phyloP scores from a whole-genome alignment of 2,888 invertebrate species.

The Acleris cristana region DNA sequence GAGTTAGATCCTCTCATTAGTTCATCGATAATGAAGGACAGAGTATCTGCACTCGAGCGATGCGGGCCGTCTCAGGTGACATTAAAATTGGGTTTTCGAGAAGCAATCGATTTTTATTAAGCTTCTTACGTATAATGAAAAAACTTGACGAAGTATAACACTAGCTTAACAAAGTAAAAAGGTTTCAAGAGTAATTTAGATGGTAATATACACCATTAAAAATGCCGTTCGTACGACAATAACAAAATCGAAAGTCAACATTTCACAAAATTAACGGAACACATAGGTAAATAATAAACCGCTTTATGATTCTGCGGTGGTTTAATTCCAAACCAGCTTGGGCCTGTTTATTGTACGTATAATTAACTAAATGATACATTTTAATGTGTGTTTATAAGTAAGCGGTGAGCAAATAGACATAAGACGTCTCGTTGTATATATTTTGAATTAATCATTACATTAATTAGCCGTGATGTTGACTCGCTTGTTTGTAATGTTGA shows the following conservation, averaged over 20 bases:
- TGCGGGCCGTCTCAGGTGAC: constrained; percentile 5
- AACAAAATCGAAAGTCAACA: too few relatives aligned
- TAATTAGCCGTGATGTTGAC: constrained; percentile 78
- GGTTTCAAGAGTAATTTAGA: too few relatives aligned
- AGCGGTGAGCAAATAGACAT: constrained; percentile 59
- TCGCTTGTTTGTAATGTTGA: constrained; percentile 70
- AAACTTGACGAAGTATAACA: too few relatives aligned
- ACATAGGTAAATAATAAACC: neutral
- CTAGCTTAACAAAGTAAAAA: too few relatives aligned
- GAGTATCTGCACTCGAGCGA: constrained; percentile 14
- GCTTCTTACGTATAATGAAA: too few relatives aligned
- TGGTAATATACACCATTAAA: too few relatives aligned
- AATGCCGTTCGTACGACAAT: too few relatives aligned
- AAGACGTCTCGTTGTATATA: constrained; percentile 66
- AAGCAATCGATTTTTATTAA: neutral
- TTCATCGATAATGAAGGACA: constrained; percentile 15
- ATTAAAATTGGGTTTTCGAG: constrained; percentile 4
- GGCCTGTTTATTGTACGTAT: neutral
- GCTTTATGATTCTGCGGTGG: neutral
- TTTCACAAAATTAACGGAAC: too few relatives aligned
- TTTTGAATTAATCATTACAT: constrained; percentile 76
- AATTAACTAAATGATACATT: constrained; percentile 3
- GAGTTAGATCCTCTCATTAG: constrained; percentile 16
- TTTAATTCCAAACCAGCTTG: neutral
- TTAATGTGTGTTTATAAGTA: constrained; percentile 18